Base-by-base conservation (phyloP, 2,113 vertebrate genomes). In the Chelonoidis abingdonii region DNA sequence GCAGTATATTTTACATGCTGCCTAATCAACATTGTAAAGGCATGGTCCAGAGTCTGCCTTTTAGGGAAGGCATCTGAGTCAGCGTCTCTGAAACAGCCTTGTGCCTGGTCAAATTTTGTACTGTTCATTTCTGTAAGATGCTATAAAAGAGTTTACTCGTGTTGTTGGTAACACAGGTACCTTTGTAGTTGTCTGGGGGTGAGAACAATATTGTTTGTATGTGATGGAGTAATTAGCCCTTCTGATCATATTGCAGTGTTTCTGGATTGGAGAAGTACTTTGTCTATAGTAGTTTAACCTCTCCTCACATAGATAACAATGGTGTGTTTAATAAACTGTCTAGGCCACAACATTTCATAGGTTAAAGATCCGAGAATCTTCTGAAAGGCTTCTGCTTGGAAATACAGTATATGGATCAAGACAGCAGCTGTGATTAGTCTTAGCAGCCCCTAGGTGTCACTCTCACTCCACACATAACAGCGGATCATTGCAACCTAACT, bases 361-460 rank as follows among this genome's bases (percentile, higher is more conserved):
- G n/a, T 10, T 38, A 69, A 69, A 69, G 62, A 17, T 19, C 62
- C 6, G 2, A 24, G 21, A 75, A 10, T 10, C 21, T 72, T 17
- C 69, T 38, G 17, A 38, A 72, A 75, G n/a, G 35, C 75, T 94
- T 57, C 0, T 82, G 80, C 65, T 1, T 0, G 25, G 13, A 10
- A 27, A 44, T 19, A 21, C 65, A 29, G 57, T 59, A 59, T 90
- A 27, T 50, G 49, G 50, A 85, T 82, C 0, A 57, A 84, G 49
- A 21, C 1, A 1, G 75, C 52, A 91, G 59, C 54, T 59, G 83
- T 78, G n/a, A 86, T 88, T 87, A 41, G 57, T 8, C 19, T n/a
- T 41, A 16, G 22, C 35, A 89, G 78, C 96, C 98, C 97, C 96
- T 95, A 98, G 98, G 92, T 97, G 98, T 93, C 98, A 96, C 94